Evolutionary conservation across 2,888 invertebrate genomes (phyloP).

Genomic region (Callimorpha dominula): DNA sequence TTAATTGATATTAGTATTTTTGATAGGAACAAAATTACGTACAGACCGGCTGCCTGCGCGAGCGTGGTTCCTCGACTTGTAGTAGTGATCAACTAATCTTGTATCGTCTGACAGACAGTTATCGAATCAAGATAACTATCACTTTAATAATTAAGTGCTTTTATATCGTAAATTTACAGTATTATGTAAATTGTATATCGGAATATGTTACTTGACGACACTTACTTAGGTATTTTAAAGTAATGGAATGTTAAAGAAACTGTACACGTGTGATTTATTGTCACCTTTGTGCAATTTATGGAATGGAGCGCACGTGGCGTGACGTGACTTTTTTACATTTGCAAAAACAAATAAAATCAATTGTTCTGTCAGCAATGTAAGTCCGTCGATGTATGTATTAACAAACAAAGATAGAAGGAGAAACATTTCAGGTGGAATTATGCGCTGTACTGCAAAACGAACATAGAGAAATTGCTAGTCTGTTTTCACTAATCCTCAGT

Average conservation of each 20-base stretch:
- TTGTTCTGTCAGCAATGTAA: background rate
- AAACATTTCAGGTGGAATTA: background rate
- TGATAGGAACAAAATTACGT: slow-evolving; percentile 29
- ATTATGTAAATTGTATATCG: background rate
- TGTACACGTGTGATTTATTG: background rate
- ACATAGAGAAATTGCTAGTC: background rate
- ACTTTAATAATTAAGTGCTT: background rate
- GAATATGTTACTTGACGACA: background rate
- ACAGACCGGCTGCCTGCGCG: slow-evolving; percentile 27
- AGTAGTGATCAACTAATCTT: slow-evolving; percentile 30
- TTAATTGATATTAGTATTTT: background rate
- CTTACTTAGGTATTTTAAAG: background rate
- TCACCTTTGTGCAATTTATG: too few species aligned
- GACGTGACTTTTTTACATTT: background rate
- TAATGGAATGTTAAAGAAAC: background rate
- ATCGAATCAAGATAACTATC: slow-evolving; percentile 9
- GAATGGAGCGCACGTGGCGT: too few species aligned
- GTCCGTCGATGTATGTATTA: background rate
- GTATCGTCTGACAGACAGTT: background rate
- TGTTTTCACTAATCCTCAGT: background rate
- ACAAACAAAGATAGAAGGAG: background rate
- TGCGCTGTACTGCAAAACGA: background rate
- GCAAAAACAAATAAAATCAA: background rate
- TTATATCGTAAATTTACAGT: background rate
- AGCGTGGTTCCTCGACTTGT: slow-evolving; percentile 33